Base-by-base conservation (phyloP, 1,140 invertebrate genomes). In the Choristoneura fumiferana region DNA sequence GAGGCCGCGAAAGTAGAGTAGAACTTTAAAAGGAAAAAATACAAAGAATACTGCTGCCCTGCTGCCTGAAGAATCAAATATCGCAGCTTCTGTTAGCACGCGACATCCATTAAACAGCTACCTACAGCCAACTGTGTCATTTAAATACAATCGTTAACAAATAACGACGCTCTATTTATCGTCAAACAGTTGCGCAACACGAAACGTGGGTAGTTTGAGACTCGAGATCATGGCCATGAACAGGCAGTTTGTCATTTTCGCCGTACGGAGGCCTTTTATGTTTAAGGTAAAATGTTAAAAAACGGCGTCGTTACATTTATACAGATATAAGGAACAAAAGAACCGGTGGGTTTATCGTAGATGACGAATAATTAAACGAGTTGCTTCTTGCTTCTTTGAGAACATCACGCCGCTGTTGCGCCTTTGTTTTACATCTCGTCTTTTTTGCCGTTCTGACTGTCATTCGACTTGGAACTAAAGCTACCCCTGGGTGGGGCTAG, bases 261-360 rank as follows among this genome's bases (percentile, higher is more conserved):
- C 43, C 14, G n/a, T 22, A 8, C n/a, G 6, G 12, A 18, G 3
- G 43, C 18, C n/a, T n/a, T 29, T 29, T 6, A 29, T 49, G 15
- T 49, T 29, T 49, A 12, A 49, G 43, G 43, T 22, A 49, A 49
- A 29, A 29, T 49, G 2, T 22, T 6, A 22, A 22, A 6, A 49
- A 49, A 22, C 17, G 43, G 18, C n/a, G 43, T 49, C 17, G 12
- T 33, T 22, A 49, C 18, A n/a, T 49, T 49, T 49, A 49, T 49
- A 12, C 17, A 49, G 22, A 49, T 49, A n/a, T n/a, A 29, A 29
- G n/a, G 17, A 49, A 49, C 43, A 49, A 49, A 49, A 18, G 17
- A 49, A 49, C 43, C 43, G n/a, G 43, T 33, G 43, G 43, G n/a
- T 49, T 18, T 43, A 49, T 49, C 43, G 22, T 6, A 29, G 22